Percentiles rank a stretch among this genome's conserved stretches.
These are phyloP conservation scores for Grammomys surdaster DNA, from an alignment of 2,113 vertebrate species.

Conservation along the genomic window DNA sequence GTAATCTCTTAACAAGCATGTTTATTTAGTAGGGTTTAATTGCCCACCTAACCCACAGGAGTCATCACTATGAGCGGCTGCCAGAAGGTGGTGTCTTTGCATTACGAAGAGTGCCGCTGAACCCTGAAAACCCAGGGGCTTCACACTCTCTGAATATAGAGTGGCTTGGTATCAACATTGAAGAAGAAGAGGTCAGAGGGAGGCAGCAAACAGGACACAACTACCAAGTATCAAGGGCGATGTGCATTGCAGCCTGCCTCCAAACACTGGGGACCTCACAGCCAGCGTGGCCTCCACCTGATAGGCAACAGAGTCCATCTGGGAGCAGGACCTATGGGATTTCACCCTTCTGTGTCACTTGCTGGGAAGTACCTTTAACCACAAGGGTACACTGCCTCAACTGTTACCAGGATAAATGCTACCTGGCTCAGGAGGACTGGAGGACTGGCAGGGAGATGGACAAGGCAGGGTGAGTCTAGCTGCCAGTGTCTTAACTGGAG, in stretches of 20 bases:
- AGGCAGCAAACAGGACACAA: background rate
- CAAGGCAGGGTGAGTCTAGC: rapidly evolving
- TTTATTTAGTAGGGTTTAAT: background rate
- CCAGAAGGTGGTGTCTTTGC: background rate
- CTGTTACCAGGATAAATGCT: background rate
- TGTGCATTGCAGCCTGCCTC: background rate
- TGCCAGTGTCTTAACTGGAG: rapidly evolving
- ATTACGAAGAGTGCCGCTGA: background rate
- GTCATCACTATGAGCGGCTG: no score
- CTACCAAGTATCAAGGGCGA: background rate
- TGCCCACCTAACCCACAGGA: background rate
- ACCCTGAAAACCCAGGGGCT: background rate
- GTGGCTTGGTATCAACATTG: rapidly evolving
- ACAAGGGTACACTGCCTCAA: no score
- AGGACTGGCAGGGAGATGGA: rapidly evolving
- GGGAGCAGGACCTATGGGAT: background rate
- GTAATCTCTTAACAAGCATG: background rate
- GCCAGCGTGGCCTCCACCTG: background rate
- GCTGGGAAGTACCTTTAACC: background rate
- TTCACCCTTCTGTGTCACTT: background rate
- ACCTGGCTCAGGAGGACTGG: no score
- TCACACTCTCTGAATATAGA: background rate
- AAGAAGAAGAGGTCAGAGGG: background rate
- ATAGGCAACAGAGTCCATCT: background rate
- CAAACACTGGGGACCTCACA: rapidly evolving